Base-by-base conservation (phyloP, 2,888 invertebrate species). In the Drymonia ruficornis region DNA sequence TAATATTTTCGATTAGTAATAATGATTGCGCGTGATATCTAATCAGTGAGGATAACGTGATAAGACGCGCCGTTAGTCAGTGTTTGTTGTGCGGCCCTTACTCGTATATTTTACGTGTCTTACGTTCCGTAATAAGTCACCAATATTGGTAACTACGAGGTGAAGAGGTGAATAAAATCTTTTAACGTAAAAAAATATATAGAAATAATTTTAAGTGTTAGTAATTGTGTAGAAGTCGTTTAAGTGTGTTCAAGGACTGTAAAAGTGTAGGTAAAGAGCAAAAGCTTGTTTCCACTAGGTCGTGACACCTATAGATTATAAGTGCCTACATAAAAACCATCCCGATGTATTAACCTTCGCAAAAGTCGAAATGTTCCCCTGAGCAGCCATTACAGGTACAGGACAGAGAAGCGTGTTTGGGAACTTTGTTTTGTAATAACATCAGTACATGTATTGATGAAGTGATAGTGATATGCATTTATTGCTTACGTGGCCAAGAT, bases 21-120 rank as follows among this genome's bases (percentile, higher is more conserved):
- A 86, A 87, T 87, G 85, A 89, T 81, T 84, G 78, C 79, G 66
- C 76, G 59, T 65, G 62, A 65, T 87, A 90, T 89, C 90, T 90
- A 81, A 89, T 90, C 90, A 77, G 72, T 62, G 56, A 61, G 68
- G 87, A 87, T 89, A 87, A 80, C 66, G 70, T 66, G 87, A 89
- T 88, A 89, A 81, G 79, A 74, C 65, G 66, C 53, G 65, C 66
- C 72, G 73, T 74, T 66, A 80, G 79, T 83, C 80, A 72, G 78
- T 80, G 81, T 83, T 83, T 77, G 73, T 78, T 74, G 72, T 79
- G 74, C 68, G 66, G 73, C 74, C 81, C 72, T 78, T 72, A 64
- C 65, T 72, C 63, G 65, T 66, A 69, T 69, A 58, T 70, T 70
- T 62, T 65, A 59, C 53, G 29, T 57, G 56, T 65, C 67, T 70